Percentiles rank a stretch among this genome's conserved stretches.
Conservation (phyloP, 92 coral and sea anemone genomes). For the Epizoanthus fatuus region DNA sequence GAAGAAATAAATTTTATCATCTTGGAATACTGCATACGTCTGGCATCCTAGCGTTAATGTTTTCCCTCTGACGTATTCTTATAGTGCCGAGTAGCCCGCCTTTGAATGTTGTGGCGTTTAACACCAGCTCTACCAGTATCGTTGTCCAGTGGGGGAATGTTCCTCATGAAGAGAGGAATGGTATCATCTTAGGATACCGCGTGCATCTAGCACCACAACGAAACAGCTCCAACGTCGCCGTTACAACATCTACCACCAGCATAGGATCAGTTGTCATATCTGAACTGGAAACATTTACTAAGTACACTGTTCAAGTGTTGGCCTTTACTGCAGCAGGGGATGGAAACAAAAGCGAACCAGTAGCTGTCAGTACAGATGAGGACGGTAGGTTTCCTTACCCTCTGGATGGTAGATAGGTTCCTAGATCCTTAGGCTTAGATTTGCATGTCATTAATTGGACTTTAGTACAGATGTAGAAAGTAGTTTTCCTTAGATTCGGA, state of each 20-base stretch:
- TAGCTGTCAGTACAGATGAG: conserved; percentile 41
- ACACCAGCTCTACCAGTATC: too few relatives aligned
- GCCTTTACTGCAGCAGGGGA: conserved; percentile 31
- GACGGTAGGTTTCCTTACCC: conserved; percentile 21
- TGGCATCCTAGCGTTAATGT: background rate
- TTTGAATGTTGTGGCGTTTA: too few relatives aligned
- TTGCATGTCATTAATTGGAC: too few relatives aligned
- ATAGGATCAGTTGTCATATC: background rate
- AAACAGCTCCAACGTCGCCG: background rate
- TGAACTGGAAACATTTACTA: conserved; percentile 28
- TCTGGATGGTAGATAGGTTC: too few relatives aligned
- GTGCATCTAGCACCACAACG: conserved; percentile 7
- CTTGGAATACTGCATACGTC: too few relatives aligned
- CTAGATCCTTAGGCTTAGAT: too few relatives aligned
- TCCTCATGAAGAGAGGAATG: conserved; percentile 30
- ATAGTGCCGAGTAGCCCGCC: too few relatives aligned
- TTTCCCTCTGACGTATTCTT: too few relatives aligned
- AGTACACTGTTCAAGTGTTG: too few relatives aligned
- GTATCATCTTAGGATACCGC: conserved; percentile 41
- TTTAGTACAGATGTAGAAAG: too few relatives aligned
- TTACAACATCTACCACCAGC: background rate
- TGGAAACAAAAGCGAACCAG: conserved; percentile 21
- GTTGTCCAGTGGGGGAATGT: conserved; percentile 39
- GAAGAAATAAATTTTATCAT: too few relatives aligned
- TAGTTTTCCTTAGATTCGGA: too few relatives aligned